Base-by-base conservation (phyloP, 2,797 vertebrate genomes). In the Sebastes itinus region DNA sequence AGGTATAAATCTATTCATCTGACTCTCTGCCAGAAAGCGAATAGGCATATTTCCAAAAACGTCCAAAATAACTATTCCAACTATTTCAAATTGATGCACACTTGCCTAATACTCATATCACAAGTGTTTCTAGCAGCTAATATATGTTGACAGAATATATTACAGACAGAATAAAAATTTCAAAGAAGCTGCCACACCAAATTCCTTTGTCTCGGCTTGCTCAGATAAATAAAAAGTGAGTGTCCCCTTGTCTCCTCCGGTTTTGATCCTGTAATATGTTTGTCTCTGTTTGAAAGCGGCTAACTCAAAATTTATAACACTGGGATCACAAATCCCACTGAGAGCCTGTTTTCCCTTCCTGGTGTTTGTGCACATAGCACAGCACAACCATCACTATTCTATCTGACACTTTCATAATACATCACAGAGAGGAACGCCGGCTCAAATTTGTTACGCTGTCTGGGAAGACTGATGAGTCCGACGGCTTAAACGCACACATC, bases 391-490 rank as follows among this genome's bases (percentile, higher is more conserved):
- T 88, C 83, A 23, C 72, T 72, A 69, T 77, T 86, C 84, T 59
- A 60, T 75, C 69, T 84, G 86, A 87, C 77, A 38, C 77, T 64
- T 82, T 83, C 61, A 80, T 83, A 84, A 89, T 85, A 66, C 68
- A 89, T 81, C 61, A 81, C 55, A 62, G 73, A 52, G 59, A 28
- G 54, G 56, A 86, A 75, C 8, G 32, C 54, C 32, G 78, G 71
- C 63, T 64, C 75, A 82, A 85, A 92, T 88, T 79, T 82, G 84
- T 86, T 69, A 32, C n/a, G 69, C 75, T 70, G 86, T 90, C 83
- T 82, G 70, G n/a, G 61, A 87, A 91, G 85, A 93, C 77, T 59
- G 91, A 92, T 89, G 88, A 83, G 75, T 75, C 80, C 42, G 83
- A 68, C 16, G 20, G 69, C 62, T 78, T 73, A 72, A 80, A 77